These are phyloP conservation scores for Asteroscopus sphinx DNA, from an alignment of 2,888 invertebrate species.

Conservation along the genomic window DNA sequence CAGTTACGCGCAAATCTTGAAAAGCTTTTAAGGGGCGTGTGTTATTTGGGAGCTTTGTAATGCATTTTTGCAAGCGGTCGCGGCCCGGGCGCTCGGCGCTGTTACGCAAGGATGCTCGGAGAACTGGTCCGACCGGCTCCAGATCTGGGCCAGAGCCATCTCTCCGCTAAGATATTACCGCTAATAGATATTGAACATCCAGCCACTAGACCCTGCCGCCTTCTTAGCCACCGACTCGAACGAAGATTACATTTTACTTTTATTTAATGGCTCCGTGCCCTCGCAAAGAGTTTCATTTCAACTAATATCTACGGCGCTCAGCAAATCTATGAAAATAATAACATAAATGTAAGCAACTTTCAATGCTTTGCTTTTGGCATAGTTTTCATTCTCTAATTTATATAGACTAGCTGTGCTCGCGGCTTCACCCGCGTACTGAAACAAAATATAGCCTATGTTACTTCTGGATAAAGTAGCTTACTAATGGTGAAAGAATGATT, in stretches of 20 bases:
- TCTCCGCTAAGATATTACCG: constrained; percentile 83
- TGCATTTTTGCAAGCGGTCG: constrained; percentile 84
- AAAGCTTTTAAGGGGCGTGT: constrained; percentile 83
- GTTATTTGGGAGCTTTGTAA: constrained; percentile 82
- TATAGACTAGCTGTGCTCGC: too few species aligned
- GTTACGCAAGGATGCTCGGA: constrained; percentile 86
- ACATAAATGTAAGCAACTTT: constrained; percentile 4
- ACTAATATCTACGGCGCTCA: constrained; percentile 9
- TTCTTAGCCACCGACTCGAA: constrained; percentile 31
- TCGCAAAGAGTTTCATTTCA: constrained; percentile 23
- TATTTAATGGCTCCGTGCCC: constrained; percentile 45
- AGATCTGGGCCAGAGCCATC: constrained; percentile 88
- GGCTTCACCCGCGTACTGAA: too few species aligned
- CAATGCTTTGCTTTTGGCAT: not conserved
- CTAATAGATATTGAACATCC: constrained; percentile 85
- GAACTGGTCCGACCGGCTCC: constrained; percentile 86
- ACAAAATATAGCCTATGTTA: too few species aligned
- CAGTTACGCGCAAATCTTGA: constrained; percentile 79
- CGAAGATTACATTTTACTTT: constrained; percentile 38
- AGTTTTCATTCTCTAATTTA: constrained; percentile 17
- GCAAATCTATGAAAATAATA: constrained; percentile 12
- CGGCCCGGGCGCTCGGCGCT: constrained; percentile 62
- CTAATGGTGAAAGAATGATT: too few species aligned
- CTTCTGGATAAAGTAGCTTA: too few species aligned
- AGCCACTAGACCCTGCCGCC: constrained; percentile 64